A percentile compares a stretch with the other conserved stretches of the same genome.
These are phyloP conservation scores for Cichlasoma orientale DNA, from an alignment of 2,797 vertebrate genomes.

Conservation along the genomic window DNA sequence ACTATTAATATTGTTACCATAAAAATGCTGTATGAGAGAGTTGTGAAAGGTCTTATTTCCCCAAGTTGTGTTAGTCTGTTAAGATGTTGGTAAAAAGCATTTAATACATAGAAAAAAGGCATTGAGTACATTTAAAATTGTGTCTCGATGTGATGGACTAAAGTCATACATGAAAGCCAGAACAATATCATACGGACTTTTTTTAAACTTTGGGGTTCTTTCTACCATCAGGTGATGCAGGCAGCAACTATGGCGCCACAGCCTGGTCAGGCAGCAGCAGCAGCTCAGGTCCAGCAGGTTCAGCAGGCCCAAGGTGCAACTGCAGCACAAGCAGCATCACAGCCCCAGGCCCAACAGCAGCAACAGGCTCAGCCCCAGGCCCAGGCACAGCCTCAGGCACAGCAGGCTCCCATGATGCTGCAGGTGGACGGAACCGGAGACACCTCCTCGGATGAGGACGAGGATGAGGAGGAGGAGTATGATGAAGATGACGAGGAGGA, in stretches of 20 bases:
- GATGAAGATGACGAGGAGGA: conserved; percentile 98
- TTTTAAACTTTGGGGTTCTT: neutral
- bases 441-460: conserved; percentile 96
- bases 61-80: too few relatives aligned
- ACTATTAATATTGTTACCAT: too few relatives aligned
- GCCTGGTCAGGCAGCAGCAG: conserved; percentile 80
- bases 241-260: conserved; percentile 87
- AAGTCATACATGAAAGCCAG: neutral
- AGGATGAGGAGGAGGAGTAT: conserved; percentile 98
- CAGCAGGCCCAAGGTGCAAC: conserved; percentile 81
- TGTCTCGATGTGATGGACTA: too few relatives aligned
- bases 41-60: too few relatives aligned
- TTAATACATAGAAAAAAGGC: too few relatives aligned
- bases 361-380: conserved; percentile 83
- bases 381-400: conserved; percentile 82
- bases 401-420: conserved; percentile 90
- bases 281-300: conserved; percentile 78
- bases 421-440: conserved; percentile 96
- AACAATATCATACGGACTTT: neutral
- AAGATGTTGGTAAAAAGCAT: too few relatives aligned
- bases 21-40: neutral
- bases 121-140: neutral
- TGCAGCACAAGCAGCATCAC: conserved; percentile 76
- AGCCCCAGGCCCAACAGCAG: conserved; percentile 75
- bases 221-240: conserved; percentile 81